Percentiles rank a stretch among this genome's conserved stretches.
These are phyloP conservation scores for Pitangus sulphuratus DNA, from an alignment of 2,797 vertebrate genomes.

Conservation along the genomic window DNA sequence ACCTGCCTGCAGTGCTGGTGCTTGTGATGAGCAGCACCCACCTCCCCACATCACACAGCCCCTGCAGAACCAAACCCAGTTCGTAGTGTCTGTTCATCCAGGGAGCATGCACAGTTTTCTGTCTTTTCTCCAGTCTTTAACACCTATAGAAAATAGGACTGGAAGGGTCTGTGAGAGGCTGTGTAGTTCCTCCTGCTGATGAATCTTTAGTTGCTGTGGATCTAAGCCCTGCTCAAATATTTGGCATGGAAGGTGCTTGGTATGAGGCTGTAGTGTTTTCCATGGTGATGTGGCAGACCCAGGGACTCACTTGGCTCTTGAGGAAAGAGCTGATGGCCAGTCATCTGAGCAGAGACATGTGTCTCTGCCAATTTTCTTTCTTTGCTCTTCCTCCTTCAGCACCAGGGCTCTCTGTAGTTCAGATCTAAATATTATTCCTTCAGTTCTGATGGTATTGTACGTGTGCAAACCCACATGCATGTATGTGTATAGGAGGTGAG, in stretches of 20 bases:
- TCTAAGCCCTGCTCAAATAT: neutral
- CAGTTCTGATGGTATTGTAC: neutral
- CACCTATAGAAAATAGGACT: neutral
- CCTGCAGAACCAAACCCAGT: neutral
- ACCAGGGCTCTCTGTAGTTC: neutral
- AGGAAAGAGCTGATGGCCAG: neutral
- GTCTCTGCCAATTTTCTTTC: neutral
- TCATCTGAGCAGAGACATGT: neutral
- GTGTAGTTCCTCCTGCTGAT: neutral
- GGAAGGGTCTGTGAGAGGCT: neutral
- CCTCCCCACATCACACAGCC: fast-evolving
- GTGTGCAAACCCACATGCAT: neutral
- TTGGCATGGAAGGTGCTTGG: neutral
- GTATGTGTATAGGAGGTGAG: neutral
- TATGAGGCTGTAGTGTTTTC: neutral
- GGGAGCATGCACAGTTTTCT: neutral
- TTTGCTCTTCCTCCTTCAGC: neutral
- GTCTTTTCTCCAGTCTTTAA: neutral
- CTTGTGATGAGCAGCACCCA: neutral
- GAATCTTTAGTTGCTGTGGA: neutral
- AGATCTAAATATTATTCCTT: neutral
- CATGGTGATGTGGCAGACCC: neutral
- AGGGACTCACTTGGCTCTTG: neutral
- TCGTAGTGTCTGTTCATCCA: neutral
- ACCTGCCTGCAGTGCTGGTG: neutral